phyloP scores from a whole-genome alignment of 2,888 invertebrate genomes.

The Drosophila greeni region DNA sequence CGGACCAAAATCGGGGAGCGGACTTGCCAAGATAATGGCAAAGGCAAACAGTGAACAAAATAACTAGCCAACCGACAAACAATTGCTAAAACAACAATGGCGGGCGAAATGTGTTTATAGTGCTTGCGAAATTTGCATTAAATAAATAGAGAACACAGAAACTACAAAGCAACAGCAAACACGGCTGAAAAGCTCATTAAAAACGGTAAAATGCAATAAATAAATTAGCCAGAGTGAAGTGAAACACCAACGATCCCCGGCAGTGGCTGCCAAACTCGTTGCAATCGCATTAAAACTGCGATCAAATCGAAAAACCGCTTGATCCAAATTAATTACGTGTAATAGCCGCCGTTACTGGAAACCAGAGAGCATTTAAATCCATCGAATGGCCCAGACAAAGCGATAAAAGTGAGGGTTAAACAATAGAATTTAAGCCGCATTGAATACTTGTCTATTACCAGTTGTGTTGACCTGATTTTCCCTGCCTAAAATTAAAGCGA shows the following conservation, averaged over 20 bases:
- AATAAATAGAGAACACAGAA: conserved; percentile 11
- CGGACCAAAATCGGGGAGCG: conserved; percentile 40
- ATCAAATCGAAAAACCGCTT: not conserved
- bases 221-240: conserved; percentile 5
- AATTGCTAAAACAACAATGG: conserved; percentile 58
- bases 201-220: conserved; percentile 7
- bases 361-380: not conserved
- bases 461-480: conserved; percentile 22
- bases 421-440: not conserved
- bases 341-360: not conserved
- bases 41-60: conserved; percentile 22
- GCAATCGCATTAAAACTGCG: not conserved
- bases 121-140: conserved; percentile 55
- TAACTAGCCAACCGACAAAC: conserved; percentile 29
- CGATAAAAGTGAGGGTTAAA: not conserved
- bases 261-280: conserved; percentile 11
- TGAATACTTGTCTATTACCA: conserved; percentile 10
- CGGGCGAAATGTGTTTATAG: conserved; percentile 35
- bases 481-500: conserved; percentile 33
- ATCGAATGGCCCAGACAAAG: not conserved
- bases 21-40: conserved; percentile 16
- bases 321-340: not conserved
- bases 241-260: not conserved
- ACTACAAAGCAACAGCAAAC: conserved; percentile 1
- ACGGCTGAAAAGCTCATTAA: conserved; percentile 11